Evolutionary conservation across 2,888 invertebrate genomes (phyloP).

Genomic region (Euphydryas editha): DNA sequence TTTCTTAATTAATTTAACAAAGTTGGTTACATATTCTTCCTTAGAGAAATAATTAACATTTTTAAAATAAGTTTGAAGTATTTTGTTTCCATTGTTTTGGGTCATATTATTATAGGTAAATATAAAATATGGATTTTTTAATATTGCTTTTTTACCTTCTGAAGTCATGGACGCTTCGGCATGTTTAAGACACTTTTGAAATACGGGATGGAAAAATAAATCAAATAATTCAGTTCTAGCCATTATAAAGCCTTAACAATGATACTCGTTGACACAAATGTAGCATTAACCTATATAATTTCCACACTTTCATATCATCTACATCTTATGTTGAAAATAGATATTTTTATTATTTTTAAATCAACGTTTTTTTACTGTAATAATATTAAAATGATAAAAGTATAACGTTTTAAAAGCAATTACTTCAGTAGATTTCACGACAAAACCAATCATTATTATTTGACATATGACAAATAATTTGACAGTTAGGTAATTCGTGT

Average conservation of each 20-base stretch:
- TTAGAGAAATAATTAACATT: too few relatives aligned
- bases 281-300: constrained; percentile 68
- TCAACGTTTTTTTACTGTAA: constrained; percentile 36
- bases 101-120: too few relatives aligned
- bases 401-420: constrained; percentile 11
- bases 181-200: constrained; percentile 81
- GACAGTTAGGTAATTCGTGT: constrained; percentile 48
- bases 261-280: constrained; percentile 62
- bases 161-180: constrained; percentile 67
- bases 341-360: constrained; percentile 17
- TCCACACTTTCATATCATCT: constrained; percentile 57
- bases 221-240: constrained; percentile 81
- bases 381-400: constrained; percentile 9
- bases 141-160: constrained; percentile 66
- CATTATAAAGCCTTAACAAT: constrained; percentile 63
- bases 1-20: background rate
- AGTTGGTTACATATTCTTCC: background rate
- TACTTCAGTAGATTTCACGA: constrained; percentile 34
- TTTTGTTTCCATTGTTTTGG: background rate
- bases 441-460: constrained; percentile 52
- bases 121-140: background rate
- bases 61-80: too few relatives aligned
- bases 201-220: constrained; percentile 81
- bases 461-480: constrained; percentile 68
- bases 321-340: constrained; percentile 46